phyloP scores from a whole-genome alignment of 2,797 vertebrate species.

The Pipistrellus pygmaeus region DNA sequence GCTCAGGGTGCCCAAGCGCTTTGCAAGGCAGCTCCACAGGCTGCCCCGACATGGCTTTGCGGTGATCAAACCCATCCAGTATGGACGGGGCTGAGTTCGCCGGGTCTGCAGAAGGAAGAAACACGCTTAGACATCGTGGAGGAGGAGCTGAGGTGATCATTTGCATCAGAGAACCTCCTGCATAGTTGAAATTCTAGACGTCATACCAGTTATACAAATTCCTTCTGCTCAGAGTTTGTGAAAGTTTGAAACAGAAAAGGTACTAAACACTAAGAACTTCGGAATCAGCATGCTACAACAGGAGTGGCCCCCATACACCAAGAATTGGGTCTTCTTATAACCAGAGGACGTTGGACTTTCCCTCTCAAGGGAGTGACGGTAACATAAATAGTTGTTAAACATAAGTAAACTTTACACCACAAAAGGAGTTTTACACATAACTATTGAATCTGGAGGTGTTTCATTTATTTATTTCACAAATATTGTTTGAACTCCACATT shows the following conservation, averaged over 20 bases:
- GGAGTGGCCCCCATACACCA: not conserved
- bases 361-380: not conserved
- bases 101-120: constrained; percentile 90
- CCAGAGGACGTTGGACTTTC: not conserved
- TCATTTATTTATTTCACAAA: not conserved
- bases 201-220: not conserved
- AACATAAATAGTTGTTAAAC: not conserved
- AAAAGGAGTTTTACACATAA: not conserved
- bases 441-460: not conserved
- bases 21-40: constrained; percentile 98
- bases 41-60: constrained; percentile 96
- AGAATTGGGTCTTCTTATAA: not conserved
- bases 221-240: not conserved
- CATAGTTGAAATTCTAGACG: not conserved
- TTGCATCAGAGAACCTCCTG: not conserved
- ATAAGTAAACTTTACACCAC: not conserved
- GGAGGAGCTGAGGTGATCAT: not conserved
- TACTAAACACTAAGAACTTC: not conserved
- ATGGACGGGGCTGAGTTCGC: constrained; percentile 97
- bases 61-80: constrained; percentile 97
- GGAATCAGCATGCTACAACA: not conserved
- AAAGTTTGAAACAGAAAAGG: not conserved
- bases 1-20: constrained; percentile 96
- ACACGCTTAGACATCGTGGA: not conserved
- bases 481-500: not conserved